These are phyloP conservation scores for Tragelaphus strepsiceros DNA, from an alignment of 2,113 vertebrate species.

Conservation along the genomic window DNA sequence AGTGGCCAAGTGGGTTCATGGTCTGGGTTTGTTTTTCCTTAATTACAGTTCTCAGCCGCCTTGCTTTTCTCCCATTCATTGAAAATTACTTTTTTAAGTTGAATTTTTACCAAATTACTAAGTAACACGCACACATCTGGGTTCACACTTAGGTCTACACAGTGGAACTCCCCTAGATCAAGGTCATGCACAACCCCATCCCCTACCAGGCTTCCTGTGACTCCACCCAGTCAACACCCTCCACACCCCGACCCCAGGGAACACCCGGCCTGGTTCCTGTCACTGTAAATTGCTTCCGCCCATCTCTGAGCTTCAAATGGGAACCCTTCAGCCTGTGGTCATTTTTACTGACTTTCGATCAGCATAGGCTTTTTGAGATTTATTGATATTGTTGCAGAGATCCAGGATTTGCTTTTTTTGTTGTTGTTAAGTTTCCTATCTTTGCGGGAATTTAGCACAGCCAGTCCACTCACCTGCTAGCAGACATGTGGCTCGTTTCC, in stretches of 20 bases:
- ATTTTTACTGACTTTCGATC: neutral
- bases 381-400: too few species aligned
- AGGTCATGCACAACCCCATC: rapidly evolving
- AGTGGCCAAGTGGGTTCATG: neutral
- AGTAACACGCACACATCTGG: neutral
- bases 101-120: neutral
- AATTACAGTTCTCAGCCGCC: neutral
- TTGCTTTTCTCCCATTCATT: neutral
- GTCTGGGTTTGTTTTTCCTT: neutral
- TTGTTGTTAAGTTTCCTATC: neutral
- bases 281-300: neutral
- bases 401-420: neutral
- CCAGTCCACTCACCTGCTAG: neutral
- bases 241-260: too few species aligned
- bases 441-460: neutral
- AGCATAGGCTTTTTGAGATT: neutral
- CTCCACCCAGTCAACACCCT: neutral
- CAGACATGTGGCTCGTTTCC: neutral
- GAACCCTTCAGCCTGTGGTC: rapidly evolving
- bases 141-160: rapidly evolving
- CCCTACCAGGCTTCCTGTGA: neutral
- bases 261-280: neutral
- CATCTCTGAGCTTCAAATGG: neutral
- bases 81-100: neutral
- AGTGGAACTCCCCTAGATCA: rapidly evolving